These are phyloP conservation scores for Erpobdella octoculata DNA, from an alignment of 2,888 invertebrate species.

Conservation along the genomic window DNA sequence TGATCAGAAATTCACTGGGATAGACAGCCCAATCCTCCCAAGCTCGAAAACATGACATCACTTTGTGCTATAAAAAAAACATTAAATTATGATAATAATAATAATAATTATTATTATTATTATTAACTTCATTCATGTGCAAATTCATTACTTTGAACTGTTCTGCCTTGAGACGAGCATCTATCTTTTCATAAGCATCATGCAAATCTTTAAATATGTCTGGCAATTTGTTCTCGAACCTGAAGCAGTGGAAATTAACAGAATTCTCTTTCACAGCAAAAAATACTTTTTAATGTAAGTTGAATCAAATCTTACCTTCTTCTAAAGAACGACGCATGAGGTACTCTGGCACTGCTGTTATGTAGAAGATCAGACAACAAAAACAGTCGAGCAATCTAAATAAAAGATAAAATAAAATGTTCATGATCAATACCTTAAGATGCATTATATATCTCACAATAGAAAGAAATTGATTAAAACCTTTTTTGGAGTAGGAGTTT, in stretches of 20 bases:
- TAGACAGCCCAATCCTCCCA: constrained; percentile 98
- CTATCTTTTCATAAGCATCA: constrained; percentile 66
- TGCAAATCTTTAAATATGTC: constrained; percentile 71
- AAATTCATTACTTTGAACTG: constrained; percentile 66
- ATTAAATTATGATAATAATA: not conserved
- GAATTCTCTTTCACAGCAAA: too few species aligned
- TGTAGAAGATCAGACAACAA: constrained; percentile 91
- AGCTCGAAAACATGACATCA: constrained; percentile 79
- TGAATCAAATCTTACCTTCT: constrained; percentile 49
- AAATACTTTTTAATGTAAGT: not conserved
- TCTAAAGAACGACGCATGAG: constrained; percentile 83
- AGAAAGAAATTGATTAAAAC: too few species aligned
- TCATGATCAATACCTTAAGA: not conserved
- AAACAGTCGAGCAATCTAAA: constrained; percentile 76
- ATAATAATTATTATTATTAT: not conserved
- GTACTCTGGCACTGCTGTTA: constrained; percentile 89
- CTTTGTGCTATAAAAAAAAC: constrained; percentile 56
- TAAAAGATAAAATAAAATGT: constrained; percentile 23
- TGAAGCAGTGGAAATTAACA: constrained; percentile 49
- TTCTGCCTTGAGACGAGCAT: constrained; percentile 83
- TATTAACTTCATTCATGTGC: not conserved
- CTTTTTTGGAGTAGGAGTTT: constrained; percentile 75
- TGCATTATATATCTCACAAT: too few species aligned
- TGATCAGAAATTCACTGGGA: constrained; percentile 79
- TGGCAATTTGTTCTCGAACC: constrained; percentile 73